phyloP scores from a whole-genome alignment of 2,888 invertebrate genomes.

The Spilosoma lubricipeda region DNA sequence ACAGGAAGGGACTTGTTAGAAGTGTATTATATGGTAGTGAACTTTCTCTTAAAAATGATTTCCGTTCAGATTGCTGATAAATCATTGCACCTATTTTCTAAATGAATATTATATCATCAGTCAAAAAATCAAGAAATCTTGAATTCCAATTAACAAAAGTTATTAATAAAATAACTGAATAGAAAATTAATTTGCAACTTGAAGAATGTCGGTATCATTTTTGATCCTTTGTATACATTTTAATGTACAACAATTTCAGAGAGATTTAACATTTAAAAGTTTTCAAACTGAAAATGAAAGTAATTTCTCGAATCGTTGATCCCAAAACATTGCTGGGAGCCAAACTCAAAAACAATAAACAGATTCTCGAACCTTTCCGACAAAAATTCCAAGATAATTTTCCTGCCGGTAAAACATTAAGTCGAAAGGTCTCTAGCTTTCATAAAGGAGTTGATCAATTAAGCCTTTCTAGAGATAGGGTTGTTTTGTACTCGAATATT shows the following conservation, averaged over 20 bases:
- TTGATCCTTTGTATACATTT: slow-evolving; percentile 43
- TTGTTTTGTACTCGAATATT: background rate
- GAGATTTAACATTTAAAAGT: slow-evolving; percentile 58
- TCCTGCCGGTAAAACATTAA: slow-evolving; percentile 59
- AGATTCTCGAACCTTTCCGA: slow-evolving; percentile 55
- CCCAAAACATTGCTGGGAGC: slow-evolving; percentile 63
- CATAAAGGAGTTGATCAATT: slow-evolving; percentile 41
- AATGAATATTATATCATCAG: background rate
- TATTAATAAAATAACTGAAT: slow-evolving; percentile 26
- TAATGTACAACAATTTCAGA: slow-evolving; percentile 46
- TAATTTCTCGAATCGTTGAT: slow-evolving; percentile 68
- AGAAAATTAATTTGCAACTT: slow-evolving; percentile 43
- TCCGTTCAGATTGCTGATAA: background rate
- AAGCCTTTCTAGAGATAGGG: slow-evolving; percentile 3
- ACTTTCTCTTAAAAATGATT: background rate
- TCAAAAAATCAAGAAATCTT: slow-evolving; percentile 1
- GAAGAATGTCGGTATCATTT: slow-evolving; percentile 40
- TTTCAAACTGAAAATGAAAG: slow-evolving; percentile 58
- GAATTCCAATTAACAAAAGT: slow-evolving; percentile 3
- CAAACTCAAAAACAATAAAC: slow-evolving; percentile 75
- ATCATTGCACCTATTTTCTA: background rate
- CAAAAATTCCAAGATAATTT: slow-evolving; percentile 69
- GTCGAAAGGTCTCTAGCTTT: slow-evolving; percentile 48
- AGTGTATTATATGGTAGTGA: background rate
- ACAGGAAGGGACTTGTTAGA: background rate